Conservation (phyloP, 2,797 vertebrate species). For the Pogoniulus pusillus region DNA sequence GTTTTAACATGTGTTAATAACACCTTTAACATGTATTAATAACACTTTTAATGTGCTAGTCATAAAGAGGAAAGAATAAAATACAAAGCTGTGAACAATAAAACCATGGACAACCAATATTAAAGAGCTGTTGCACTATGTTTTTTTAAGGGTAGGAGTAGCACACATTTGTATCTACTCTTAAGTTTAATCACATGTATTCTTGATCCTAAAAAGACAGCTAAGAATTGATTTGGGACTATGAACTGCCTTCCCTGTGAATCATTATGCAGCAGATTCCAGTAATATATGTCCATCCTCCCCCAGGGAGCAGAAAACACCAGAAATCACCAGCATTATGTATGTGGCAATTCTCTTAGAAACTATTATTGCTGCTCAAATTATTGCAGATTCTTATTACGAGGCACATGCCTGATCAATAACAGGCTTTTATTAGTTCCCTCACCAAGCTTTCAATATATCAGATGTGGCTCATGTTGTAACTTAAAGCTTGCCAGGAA, state of each 20-base stretch:
- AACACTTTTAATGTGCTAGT: no score
- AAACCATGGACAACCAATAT: not conserved
- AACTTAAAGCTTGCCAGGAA: not conserved
- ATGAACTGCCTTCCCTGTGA: constrained; percentile 19
- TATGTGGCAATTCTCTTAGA: constrained; percentile 26
- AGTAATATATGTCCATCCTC: constrained; percentile 25
- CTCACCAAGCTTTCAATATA: not conserved
- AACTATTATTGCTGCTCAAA: constrained; percentile 6
- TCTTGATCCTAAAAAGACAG: constrained; percentile 7
- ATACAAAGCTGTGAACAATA: not conserved
- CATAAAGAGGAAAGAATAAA: not conserved
- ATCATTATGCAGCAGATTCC: constrained; percentile 16
- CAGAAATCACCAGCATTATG: constrained; percentile 14
- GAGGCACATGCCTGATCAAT: constrained; percentile 24
- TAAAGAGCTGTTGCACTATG: not conserved
- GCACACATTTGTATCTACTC: not conserved
- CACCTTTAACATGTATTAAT: no score
- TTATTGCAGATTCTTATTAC: constrained; percentile 37
- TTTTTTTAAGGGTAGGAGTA: not conserved
- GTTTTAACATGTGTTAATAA: no score
- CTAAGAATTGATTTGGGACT: constrained; percentile 6
- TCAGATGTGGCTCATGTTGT: not conserved
- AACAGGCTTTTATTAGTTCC: constrained; percentile 13
- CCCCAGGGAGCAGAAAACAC: constrained; percentile 13
- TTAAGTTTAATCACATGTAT: constrained; percentile 15